A percentile compares a stretch with the other conserved stretches of the same genome.
Conservation (phyloP, 2,113 vertebrate species). For the Semnornis frantzii region DNA sequence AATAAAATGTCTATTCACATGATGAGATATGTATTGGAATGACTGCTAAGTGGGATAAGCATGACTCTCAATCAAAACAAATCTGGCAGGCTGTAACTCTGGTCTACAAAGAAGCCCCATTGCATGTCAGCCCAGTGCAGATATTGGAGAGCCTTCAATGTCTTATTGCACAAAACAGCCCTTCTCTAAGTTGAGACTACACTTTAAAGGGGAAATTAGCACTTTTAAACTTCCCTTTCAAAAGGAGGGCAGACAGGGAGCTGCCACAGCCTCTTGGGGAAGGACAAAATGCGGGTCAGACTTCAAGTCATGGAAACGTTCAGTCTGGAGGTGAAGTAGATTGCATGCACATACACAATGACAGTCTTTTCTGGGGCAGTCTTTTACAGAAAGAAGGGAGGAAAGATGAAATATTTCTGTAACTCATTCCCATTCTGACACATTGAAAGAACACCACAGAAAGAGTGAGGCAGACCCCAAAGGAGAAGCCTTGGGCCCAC, state of each 20-base stretch:
- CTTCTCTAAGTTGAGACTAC: not conserved
- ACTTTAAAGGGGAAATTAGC: conserved; percentile 4
- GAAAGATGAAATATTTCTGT: not conserved
- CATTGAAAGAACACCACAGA: not conserved
- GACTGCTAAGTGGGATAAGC: not conserved
- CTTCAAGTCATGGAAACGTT: not conserved
- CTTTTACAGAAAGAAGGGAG: not conserved
- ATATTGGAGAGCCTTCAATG: not conserved
- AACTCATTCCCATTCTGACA: not conserved
- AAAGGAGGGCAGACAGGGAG: conserved; percentile 13
- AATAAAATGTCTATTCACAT: conserved; percentile 58
- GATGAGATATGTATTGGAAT: conserved; percentile 59
- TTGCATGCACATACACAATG: not conserved
- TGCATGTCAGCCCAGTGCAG: not conserved
- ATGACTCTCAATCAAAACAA: not conserved
- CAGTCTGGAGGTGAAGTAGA: not conserved
- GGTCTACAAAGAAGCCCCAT: not conserved
- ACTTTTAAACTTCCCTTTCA: not conserved
- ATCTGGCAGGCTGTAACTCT: not conserved
- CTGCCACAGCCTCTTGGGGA: not conserved
- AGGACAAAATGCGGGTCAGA: not conserved
- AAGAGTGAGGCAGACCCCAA: not conserved
- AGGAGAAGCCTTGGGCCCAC: not conserved
- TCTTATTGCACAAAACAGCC: not conserved
- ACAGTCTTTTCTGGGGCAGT: not conserved